Evolutionary conservation across 2,888 invertebrate species (phyloP).

Genomic region (Halictus ligatus): DNA sequence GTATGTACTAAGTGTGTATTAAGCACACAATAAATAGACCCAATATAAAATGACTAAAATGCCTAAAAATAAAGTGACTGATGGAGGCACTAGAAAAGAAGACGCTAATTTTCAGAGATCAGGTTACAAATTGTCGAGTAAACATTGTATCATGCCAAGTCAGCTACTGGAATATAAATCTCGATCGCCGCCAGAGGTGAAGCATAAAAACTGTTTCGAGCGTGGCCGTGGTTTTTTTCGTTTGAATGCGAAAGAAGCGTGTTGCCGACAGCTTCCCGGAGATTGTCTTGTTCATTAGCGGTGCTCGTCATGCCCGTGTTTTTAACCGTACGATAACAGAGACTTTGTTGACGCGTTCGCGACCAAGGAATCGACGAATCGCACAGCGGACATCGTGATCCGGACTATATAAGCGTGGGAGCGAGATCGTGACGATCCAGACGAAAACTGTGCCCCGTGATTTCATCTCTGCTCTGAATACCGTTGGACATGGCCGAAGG

Average conservation of each 20-base stretch:
- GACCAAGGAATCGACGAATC: conserved; percentile 18
- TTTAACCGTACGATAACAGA: conserved; percentile 50
- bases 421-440: conserved; percentile 31
- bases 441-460: conserved; percentile 27
- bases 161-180: not conserved
- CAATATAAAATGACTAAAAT: not conserved
- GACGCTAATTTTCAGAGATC: not conserved
- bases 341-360: conserved; percentile 26
- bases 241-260: conserved; percentile 9
- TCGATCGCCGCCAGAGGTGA: not conserved
- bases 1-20: too few species aligned
- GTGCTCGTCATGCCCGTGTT: conserved; percentile 42
- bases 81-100: not conserved
- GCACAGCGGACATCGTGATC: not conserved
- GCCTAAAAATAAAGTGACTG: not conserved
- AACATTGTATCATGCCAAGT: not conserved
- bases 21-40: too few species aligned
- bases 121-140: not conserved
- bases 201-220: not conserved
- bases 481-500: conserved; percentile 13
- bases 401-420: conserved; percentile 56
- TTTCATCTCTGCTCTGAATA: conserved; percentile 3
- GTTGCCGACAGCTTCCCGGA: not conserved
- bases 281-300: conserved; percentile 54
- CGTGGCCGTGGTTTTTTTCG: conserved; percentile 15